These are phyloP conservation scores for Polyommatus icarus DNA, from an alignment of 2,888 invertebrate species.

Conservation along the genomic window DNA sequence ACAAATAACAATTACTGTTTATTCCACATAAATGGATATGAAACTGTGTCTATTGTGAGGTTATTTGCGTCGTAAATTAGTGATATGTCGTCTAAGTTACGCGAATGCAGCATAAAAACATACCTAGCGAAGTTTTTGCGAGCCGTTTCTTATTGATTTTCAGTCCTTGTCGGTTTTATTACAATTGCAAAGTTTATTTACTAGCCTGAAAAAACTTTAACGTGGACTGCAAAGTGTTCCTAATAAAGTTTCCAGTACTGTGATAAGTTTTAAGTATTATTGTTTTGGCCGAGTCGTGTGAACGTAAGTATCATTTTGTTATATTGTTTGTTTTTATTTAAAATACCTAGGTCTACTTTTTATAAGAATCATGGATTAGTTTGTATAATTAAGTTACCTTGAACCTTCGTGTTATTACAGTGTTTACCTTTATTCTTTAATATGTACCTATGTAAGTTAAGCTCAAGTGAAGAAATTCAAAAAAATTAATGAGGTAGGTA, in stretches of 20 bases:
- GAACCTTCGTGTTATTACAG: background rate
- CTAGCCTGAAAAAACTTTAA: conserved; percentile 40
- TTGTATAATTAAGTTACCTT: background rate
- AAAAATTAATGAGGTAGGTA: background rate
- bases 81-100: conserved; percentile 59
- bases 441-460: background rate
- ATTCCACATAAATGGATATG: conserved; percentile 69
- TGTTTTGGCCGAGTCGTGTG: conserved; percentile 47
- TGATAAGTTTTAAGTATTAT: conserved; percentile 38
- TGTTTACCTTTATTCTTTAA: background rate
- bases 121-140: conserved; percentile 54
- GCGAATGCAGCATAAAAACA: conserved; percentile 47
- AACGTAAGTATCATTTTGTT: conserved; percentile 55
- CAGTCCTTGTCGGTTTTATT: conserved; percentile 71
- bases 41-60: conserved; percentile 62
- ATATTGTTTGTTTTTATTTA: conserved; percentile 10
- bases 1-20: conserved; percentile 68
- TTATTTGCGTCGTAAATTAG: conserved; percentile 57
- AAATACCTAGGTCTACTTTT: background rate
- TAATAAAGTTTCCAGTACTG: conserved; percentile 40
- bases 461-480: background rate
- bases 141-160: conserved; percentile 74
- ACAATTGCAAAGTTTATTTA: conserved; percentile 66
- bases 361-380: background rate
- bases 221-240: conserved; percentile 42